A percentile compares a stretch with the other conserved stretches of the same genome.
Conservation (phyloP, 2,888 invertebrate genomes). For the Formica aserva region DNA sequence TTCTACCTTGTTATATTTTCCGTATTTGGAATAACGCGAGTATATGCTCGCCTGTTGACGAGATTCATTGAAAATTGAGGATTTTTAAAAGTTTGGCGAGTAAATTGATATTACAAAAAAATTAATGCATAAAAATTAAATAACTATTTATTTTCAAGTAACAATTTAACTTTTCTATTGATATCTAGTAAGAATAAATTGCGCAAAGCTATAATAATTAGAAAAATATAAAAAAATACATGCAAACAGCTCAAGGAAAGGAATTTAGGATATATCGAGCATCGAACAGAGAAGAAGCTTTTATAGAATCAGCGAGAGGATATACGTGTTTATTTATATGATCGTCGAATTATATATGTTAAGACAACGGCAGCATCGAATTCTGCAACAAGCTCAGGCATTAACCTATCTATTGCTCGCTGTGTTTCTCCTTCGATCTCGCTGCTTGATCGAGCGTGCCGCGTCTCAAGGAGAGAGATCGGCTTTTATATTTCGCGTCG, state of each 20-base stretch:
- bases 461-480: constrained; percentile 53
- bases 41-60: background rate
- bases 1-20: constrained; percentile 1
- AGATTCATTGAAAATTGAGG: background rate
- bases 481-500: constrained; percentile 33
- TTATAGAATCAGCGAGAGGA: constrained; percentile 24
- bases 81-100: background rate
- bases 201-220: background rate
- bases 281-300: background rate
- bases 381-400: constrained; percentile 5
- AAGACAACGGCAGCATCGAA: background rate
- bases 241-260: background rate
- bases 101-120: background rate
- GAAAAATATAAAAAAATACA: background rate
- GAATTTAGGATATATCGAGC: constrained; percentile 1
- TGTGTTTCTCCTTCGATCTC: constrained; percentile 49
- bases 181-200: background rate
- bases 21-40: background rate
- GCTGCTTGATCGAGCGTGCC: constrained; percentile 59
- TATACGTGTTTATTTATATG: constrained; percentile 32
- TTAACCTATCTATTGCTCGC: background rate
- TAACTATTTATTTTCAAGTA: background rate
- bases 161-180: background rate
- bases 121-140: background rate
- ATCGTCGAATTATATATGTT: constrained; percentile 30